A percentile compares a stretch with the other conserved stretches of the same genome.
Conservation (phyloP, 2,888 invertebrate species). For the Drosophila mimetica region DNA sequence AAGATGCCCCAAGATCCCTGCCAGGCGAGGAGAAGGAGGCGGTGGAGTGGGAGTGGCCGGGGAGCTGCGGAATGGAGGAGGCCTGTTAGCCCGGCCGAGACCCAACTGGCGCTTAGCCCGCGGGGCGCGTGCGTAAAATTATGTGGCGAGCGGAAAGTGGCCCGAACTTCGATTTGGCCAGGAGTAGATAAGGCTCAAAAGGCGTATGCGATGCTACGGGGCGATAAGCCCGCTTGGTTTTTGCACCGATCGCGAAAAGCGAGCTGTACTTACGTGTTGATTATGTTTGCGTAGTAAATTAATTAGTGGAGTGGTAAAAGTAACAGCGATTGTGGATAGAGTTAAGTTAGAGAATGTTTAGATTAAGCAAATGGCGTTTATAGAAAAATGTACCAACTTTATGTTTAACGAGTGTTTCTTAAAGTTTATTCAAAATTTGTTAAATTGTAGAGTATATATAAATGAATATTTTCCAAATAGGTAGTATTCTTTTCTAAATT, state of each 20-base stretch:
- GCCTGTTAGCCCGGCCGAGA: conserved; percentile 17
- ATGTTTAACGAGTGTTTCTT: no score
- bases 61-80: neutral
- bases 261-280: conserved; percentile 27
- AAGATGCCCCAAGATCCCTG: conserved; percentile 29
- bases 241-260: conserved; percentile 29
- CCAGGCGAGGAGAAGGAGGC: conserved; percentile 6
- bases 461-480: neutral
- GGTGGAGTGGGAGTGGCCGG: neutral
- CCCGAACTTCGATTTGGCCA: conserved; percentile 38
- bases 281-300: conserved; percentile 26
- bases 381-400: no score
- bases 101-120: conserved; percentile 63
- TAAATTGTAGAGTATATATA: no score
- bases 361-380: no score
- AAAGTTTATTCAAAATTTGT: no score
- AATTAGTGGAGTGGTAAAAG: conserved; percentile 4
- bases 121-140: conserved; percentile 62
- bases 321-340: neutral
- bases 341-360: neutral
- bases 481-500: no score
- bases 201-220: conserved; percentile 24
- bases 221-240: conserved; percentile 33
- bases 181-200: conserved; percentile 27
- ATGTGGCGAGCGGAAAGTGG: conserved; percentile 34